These are phyloP conservation scores for Blera fallax DNA, from an alignment of 2,888 invertebrate species.

Conservation along the genomic window DNA sequence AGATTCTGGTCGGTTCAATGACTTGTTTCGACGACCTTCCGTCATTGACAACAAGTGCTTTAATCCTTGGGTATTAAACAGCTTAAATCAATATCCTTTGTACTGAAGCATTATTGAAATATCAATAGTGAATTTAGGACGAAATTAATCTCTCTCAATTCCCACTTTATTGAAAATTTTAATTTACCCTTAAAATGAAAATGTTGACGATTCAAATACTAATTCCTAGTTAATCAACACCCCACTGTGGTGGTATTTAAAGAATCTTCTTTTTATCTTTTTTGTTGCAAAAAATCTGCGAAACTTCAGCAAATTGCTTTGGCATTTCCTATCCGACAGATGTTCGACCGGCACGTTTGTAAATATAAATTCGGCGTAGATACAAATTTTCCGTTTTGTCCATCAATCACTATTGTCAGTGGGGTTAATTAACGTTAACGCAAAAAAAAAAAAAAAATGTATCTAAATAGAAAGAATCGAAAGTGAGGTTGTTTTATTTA, in stretches of 20 bases:
- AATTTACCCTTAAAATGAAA: neutral
- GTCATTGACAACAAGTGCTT: neutral
- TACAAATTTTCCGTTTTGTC: neutral
- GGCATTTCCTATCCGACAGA: neutral
- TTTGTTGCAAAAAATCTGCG: neutral
- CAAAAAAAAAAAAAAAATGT: neutral
- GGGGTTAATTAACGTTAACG: slow-evolving; percentile 4
- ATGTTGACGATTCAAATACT: neutral
- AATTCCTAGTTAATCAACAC: neutral
- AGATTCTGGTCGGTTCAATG: neutral
- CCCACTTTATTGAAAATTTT: neutral
- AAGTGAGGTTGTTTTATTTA: neutral
- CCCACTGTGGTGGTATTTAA: neutral
- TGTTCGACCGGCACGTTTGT: neutral
- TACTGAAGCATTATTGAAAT: neutral
- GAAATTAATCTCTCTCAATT: neutral
- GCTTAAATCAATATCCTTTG: neutral
- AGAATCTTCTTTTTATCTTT: neutral
- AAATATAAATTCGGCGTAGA: neutral
- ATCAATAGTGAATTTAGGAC: neutral
- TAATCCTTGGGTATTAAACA: neutral
- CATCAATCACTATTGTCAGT: slow-evolving; percentile 8
- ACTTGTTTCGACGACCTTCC: neutral
- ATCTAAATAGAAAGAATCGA: neutral
- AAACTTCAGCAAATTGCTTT: neutral